Percentiles rank a stretch among this genome's conserved stretches.
phyloP scores from a whole-genome alignment of 2,797 vertebrate genomes.

The Rhabdophis nuchalis region DNA sequence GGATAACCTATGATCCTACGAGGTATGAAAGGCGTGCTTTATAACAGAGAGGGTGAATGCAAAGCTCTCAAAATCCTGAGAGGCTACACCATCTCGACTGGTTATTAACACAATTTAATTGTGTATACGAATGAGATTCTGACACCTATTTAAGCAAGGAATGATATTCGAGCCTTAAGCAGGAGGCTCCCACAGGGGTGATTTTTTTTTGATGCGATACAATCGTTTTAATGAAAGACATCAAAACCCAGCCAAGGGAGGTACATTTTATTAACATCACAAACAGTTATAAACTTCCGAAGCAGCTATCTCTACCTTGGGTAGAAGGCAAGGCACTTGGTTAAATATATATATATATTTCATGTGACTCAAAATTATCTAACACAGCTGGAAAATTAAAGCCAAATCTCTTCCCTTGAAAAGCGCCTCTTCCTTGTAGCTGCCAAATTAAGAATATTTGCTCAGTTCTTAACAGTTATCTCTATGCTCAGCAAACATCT shows the following conservation, averaged over 20 bases:
- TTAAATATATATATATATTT: neutral
- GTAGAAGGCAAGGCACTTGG: neutral
- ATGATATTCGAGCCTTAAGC: constrained; percentile 22
- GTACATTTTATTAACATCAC: constrained; percentile 11
- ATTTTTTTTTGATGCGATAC: neutral
- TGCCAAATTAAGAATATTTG: neutral
- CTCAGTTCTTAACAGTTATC: neutral
- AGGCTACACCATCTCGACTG: constrained; percentile 44
- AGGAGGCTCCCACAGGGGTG: neutral
- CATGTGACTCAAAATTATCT: neutral
- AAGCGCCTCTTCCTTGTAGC: neutral
- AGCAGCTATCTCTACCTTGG: neutral
- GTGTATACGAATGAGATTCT: constrained; percentile 38
- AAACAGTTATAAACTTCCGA: constrained; percentile 5
- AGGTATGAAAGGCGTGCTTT: constrained; percentile 50
- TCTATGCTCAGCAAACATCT: neutral
- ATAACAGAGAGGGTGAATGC: constrained; percentile 8
- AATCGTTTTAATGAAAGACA: neutral
- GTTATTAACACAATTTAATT: constrained; percentile 52
- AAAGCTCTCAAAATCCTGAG: constrained; percentile 34
- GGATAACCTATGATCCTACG: constrained; percentile 25
- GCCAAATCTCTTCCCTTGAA: neutral
- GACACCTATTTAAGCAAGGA: constrained; percentile 45
- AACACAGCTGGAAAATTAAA: neutral
- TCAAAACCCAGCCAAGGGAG: constrained; percentile 2